These are phyloP conservation scores for Pyralis farinalis DNA, from an alignment of 2,888 invertebrate genomes.

Conservation along the genomic window DNA sequence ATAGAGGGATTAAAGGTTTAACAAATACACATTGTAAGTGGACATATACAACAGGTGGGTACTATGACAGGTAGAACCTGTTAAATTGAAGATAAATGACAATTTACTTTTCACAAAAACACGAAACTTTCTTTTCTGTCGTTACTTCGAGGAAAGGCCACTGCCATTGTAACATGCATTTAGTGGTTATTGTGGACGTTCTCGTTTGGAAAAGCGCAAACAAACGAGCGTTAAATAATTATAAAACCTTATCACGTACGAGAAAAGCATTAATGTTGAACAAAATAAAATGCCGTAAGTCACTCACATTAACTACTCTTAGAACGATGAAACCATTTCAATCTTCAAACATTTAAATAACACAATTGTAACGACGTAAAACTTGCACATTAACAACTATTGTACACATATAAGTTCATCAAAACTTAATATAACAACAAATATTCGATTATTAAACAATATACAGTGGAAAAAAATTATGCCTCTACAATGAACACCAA, in stretches of 20 bases:
- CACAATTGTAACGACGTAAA: constrained; percentile 36
- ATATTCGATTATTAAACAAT: constrained; percentile 35
- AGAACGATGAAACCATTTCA: constrained; percentile 39
- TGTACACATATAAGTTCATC: constrained; percentile 36
- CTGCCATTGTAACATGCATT: too few relatives aligned
- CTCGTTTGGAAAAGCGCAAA: too few relatives aligned
- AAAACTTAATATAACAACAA: constrained; percentile 42
- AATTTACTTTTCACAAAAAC: too few relatives aligned
- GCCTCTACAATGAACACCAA: constrained; percentile 28
- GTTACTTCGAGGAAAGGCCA: too few relatives aligned
- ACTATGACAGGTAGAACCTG: too few relatives aligned
- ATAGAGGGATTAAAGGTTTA: too few relatives aligned
- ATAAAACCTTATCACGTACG: constrained; percentile 33
- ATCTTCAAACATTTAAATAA: constrained; percentile 25
- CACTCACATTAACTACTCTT: constrained; percentile 40
- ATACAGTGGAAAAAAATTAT: constrained; percentile 34
- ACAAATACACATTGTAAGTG: too few relatives aligned
- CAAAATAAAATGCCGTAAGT: constrained; percentile 18
- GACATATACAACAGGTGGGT: too few relatives aligned
- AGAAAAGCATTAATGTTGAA: constrained; percentile 27
- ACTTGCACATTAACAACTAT: constrained; percentile 46
- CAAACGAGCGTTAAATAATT: constrained; percentile 21
- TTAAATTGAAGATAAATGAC: too few relatives aligned
- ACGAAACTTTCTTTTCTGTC: not conserved
- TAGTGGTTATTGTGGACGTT: too few relatives aligned